Conservation (phyloP, 2,797 vertebrate genomes). For the Silurus lanzhouensis region DNA sequence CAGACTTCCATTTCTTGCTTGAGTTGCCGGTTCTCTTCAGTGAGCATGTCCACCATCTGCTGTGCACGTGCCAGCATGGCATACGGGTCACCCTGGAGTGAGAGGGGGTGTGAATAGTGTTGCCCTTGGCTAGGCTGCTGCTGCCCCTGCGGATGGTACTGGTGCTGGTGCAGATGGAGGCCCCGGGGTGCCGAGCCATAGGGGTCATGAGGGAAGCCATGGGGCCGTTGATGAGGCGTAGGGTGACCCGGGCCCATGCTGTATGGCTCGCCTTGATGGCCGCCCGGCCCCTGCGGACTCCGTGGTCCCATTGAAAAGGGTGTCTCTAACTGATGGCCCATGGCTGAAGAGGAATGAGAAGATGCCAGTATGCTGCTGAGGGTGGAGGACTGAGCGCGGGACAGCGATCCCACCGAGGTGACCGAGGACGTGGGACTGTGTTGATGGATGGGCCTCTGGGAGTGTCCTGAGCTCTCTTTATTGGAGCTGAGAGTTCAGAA, state of each 20-base stretch:
- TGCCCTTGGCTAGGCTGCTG: slow-evolving; percentile 68
- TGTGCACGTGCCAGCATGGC: slow-evolving; percentile 88
- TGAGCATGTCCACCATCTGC: slow-evolving; percentile 93
- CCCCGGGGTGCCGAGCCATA: slow-evolving; percentile 76
- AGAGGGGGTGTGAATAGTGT: slow-evolving; percentile 81
- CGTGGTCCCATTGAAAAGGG: slow-evolving; percentile 73
- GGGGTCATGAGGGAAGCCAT: slow-evolving; percentile 68
- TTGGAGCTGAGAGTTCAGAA: slow-evolving; percentile 78
- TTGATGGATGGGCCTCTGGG: slow-evolving; percentile 84
- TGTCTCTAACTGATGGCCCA: slow-evolving; percentile 77
- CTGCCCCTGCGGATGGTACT: slow-evolving; percentile 62
- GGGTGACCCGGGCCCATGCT: slow-evolving; percentile 67
- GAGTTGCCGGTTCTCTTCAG: slow-evolving; percentile 89
- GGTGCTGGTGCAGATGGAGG: slow-evolving; percentile 68
- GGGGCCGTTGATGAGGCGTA: slow-evolving; percentile 59
- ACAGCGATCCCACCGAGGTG: slow-evolving; percentile 88
- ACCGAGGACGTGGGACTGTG: slow-evolving; percentile 96
- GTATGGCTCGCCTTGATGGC: slow-evolving; percentile 78
- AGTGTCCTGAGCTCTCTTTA: slow-evolving; percentile 82
- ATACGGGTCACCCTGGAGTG: slow-evolving; percentile 86
- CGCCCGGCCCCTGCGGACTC: slow-evolving; percentile 59
- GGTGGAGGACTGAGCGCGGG: slow-evolving; percentile 86
- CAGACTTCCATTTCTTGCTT: slow-evolving; percentile 91
- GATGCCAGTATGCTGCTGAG: slow-evolving; percentile 80
- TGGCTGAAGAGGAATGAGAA: slow-evolving; percentile 72